Percentiles rank a stretch among this genome's conserved stretches.
These are phyloP conservation scores for Falcaria lacertinaria DNA, from an alignment of 2,888 invertebrate species.

Conservation along the genomic window DNA sequence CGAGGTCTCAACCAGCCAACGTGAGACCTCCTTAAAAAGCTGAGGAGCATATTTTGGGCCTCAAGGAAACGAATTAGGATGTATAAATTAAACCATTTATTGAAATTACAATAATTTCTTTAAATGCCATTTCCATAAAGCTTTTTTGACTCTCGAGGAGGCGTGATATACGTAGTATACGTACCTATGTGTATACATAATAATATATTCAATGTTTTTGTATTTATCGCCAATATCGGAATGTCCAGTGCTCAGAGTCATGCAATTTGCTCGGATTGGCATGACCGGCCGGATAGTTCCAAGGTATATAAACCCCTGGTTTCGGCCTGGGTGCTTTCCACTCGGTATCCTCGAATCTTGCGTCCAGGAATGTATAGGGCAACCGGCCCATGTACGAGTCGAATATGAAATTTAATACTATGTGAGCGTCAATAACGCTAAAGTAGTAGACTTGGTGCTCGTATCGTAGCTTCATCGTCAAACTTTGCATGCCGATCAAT, in stretches of 20 bases:
- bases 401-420: slow-evolving; percentile 31
- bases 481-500: slow-evolving; percentile 25
- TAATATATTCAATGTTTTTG: no score
- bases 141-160: no score
- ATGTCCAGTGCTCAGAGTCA: background rate
- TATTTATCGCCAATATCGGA: no score
- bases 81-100: no score
- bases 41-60: no score
- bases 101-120: no score
- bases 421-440: slow-evolving; percentile 26
- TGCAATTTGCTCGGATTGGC: background rate
- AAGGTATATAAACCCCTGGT: background rate
- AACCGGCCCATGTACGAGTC: slow-evolving; percentile 22
- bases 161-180: no score
- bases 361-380: slow-evolving; percentile 12
- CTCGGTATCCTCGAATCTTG: slow-evolving; percentile 5
- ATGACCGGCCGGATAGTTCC: background rate
- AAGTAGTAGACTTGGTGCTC: slow-evolving; percentile 28
- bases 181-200: no score
- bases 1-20: no score
- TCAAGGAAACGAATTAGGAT: no score
- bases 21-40: no score
- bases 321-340: background rate
- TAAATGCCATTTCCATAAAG: no score
- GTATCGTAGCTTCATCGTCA: slow-evolving; percentile 32